Evolutionary conservation across 2,888 invertebrate genomes (phyloP), one percentile per base, ranked within the genome.

Genomic region (Papilio elwesi): DNA sequence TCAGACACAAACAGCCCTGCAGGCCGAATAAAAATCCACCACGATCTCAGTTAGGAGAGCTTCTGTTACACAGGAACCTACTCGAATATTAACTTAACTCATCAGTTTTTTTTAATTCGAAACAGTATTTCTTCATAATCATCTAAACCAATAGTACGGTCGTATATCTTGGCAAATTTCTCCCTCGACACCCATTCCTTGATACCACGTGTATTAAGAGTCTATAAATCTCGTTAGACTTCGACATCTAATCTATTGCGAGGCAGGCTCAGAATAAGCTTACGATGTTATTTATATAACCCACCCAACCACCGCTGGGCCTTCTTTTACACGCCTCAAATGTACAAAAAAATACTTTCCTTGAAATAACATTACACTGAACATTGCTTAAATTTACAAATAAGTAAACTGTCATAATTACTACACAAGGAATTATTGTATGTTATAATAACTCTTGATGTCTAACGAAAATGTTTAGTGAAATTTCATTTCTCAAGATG

Each of bases 171-270:
- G 9, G 70, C 68, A 68, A 71, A 74, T 74, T 62, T 71, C 67
- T 68, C 68, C 63, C 71, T 53, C 71, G 69, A 69, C 73, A 71
- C 65, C 76, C 71, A 77, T 75, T 76, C 75, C 74, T 75, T 76
- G 74, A 78, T 78, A 75, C 76, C 76, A 77, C 79, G 80, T 81
- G 80, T 81, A 82, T 84, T 82, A 81, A 78, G 73, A 74, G 74
- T 75, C 81, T 78, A 85, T 88, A 88, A 88, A 89, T 89, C 86
- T 87, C 75, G 78, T 79, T 81, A 82, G 83, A 81, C 79, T 80
- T 81, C 77, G 81, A 82, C 82, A 78, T 78, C 80, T 87, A 87
- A 87, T 87, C 83, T 86, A 85, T 84, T 80, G 80, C 82, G 80
- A 74, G 77, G 77, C 75, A 79, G 81, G 79, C 73, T 69, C 67